These are phyloP conservation scores for Thereuonema tuberculata DNA, from an alignment of 1,140 invertebrate species.

Conservation along the genomic window DNA sequence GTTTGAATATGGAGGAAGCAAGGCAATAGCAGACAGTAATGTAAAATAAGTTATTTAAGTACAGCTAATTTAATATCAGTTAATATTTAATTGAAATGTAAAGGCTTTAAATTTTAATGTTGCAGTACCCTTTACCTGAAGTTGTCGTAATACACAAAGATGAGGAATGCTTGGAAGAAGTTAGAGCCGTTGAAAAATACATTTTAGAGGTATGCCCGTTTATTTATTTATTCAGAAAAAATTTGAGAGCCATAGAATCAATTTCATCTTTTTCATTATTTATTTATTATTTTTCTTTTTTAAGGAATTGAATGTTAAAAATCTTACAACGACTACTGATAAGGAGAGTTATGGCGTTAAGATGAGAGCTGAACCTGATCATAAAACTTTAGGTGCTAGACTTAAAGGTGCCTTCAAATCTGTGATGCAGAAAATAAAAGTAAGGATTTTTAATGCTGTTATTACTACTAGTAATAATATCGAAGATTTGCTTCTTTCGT, in stretches of 20 bases:
- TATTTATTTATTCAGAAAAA: no score
- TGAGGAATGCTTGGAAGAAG: slow-evolving; percentile 56
- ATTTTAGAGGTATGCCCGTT: no score
- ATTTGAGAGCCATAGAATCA: neutral
- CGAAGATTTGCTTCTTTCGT: neutral
- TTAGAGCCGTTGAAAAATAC: slow-evolving; percentile 67
- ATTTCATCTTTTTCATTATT: slow-evolving; percentile 4
- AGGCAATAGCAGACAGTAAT: no score
- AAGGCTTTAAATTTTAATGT: no score
- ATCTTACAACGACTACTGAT: slow-evolving; percentile 74
- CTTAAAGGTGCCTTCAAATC: slow-evolving; percentile 80
- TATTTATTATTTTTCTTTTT: no score
- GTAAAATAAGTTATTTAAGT: no score
- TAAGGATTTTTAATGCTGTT: slow-evolving; percentile 35
- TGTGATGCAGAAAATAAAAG: slow-evolving; percentile 67
- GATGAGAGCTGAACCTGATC: slow-evolving; percentile 87
- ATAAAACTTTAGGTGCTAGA: slow-evolving; percentile 68
- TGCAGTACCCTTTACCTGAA: slow-evolving; percentile 90
- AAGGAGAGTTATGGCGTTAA: slow-evolving; percentile 87
- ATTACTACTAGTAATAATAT: slow-evolving; percentile 4
- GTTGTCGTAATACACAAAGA: slow-evolving; percentile 89
- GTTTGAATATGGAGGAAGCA: no score
- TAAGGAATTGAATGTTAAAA: slow-evolving; percentile 79
- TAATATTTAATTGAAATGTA: slow-evolving; percentile 4
- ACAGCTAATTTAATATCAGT: no score